A percentile compares a stretch with the other conserved stretches of the same genome.
Conservation (phyloP, 2,113 vertebrate species). For the Nestor notabilis region DNA sequence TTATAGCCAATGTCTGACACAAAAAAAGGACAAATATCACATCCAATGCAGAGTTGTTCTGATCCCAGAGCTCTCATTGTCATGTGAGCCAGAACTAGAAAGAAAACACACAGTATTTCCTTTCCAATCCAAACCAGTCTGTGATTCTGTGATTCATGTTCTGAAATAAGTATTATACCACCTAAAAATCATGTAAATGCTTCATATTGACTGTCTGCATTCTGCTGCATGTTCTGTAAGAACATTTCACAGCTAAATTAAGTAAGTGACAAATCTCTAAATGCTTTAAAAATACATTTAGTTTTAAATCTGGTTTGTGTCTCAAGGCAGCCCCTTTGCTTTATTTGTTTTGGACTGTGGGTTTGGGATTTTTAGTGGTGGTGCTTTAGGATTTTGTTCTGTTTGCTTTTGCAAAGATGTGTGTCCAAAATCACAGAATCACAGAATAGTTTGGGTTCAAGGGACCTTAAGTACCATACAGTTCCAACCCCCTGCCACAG, state of each 20-base stretch:
- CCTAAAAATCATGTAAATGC: background rate
- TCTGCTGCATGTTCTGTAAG: background rate
- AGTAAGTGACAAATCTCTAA: background rate
- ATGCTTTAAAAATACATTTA: slow-evolving; percentile 1
- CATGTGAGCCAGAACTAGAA: background rate
- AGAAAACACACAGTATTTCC: background rate
- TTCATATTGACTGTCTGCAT: background rate
- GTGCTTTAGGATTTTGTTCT: background rate
- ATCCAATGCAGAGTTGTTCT: background rate
- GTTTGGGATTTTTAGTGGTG: background rate
- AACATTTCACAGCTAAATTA: slow-evolving; percentile 12
- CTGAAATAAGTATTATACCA: background rate
- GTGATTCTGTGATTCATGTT: background rate
- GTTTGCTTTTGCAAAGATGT: background rate
- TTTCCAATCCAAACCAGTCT: background rate
- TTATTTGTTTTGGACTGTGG: background rate
- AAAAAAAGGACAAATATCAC: background rate
- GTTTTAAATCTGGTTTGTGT: background rate
- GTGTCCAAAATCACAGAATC: background rate
- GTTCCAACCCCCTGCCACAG: background rate
- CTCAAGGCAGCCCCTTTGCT: background rate
- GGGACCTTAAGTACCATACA: background rate
- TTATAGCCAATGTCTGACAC: background rate
- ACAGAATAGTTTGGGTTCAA: background rate
- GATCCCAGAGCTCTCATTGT: background rate